Conservation (phyloP, 2,797 vertebrate genomes). For the Choloepus didactylus region DNA sequence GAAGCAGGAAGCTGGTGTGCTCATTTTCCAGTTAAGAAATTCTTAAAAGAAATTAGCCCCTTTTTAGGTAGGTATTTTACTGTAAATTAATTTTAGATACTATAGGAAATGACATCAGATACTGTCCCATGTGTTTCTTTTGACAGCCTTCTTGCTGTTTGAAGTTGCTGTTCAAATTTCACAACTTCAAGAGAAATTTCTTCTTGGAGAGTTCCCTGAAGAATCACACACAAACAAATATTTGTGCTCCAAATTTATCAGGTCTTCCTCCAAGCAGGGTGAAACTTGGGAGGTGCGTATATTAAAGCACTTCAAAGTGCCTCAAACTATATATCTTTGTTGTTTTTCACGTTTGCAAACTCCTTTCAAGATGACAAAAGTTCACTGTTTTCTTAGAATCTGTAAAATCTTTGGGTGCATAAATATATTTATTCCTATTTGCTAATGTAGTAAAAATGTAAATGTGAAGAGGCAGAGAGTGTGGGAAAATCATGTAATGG, state of each 20-base stretch:
- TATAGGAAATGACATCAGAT: slow-evolving; percentile 61
- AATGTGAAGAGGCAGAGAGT: neutral
- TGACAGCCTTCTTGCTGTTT: slow-evolving; percentile 60
- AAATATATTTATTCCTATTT: slow-evolving; percentile 24
- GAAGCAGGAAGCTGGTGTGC: slow-evolving; percentile 35
- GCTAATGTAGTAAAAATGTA: slow-evolving; percentile 52
- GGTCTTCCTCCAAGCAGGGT: slow-evolving; percentile 45
- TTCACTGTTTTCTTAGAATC: slow-evolving; percentile 2
- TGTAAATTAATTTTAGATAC: slow-evolving; percentile 66
- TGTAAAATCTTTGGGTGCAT: slow-evolving; percentile 16
- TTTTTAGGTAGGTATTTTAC: slow-evolving; percentile 61
- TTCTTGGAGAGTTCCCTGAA: neutral
- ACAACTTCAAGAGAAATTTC: slow-evolving; percentile 57
- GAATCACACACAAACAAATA: slow-evolving; percentile 39
- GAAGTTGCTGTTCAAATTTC: slow-evolving; percentile 65
- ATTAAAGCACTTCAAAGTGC: slow-evolving; percentile 57
- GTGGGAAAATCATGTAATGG: neutral
- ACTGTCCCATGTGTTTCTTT: neutral
- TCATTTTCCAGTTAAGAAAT: slow-evolving; percentile 73
- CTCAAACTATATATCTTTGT: slow-evolving; percentile 50
- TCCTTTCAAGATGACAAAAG: slow-evolving; percentile 6
- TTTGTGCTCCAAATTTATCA: slow-evolving; percentile 8
- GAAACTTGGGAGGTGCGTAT: slow-evolving; percentile 61
- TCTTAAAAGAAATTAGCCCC: slow-evolving; percentile 55
- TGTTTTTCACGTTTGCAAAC: slow-evolving; percentile 64